Conservation (phyloP, 2,888 invertebrate species). For the Caenorhabditis sp. region DNA sequence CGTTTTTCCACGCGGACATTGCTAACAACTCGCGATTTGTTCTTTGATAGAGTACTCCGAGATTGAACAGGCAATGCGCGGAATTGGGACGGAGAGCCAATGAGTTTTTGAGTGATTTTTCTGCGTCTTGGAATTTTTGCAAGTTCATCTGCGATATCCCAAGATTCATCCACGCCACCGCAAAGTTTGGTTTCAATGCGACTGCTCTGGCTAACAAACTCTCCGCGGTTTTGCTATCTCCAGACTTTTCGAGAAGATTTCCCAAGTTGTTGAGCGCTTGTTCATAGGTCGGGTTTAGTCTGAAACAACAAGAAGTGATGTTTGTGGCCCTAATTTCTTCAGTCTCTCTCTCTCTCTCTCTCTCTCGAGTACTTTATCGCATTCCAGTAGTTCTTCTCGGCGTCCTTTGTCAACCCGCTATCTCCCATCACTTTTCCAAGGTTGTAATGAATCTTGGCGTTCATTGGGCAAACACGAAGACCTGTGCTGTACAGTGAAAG, state of each 20-base stretch:
- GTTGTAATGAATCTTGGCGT: conserved; percentile 93
- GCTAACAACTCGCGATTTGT: conserved; percentile 86
- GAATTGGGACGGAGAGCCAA: conserved; percentile 87
- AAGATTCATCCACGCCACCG: conserved; percentile 98
- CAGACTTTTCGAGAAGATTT: conserved; percentile 83
- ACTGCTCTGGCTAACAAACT: conserved; percentile 53
- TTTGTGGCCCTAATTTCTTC: too few species aligned
- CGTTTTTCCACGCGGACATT: conserved; percentile 87
- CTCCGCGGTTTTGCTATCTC: conserved; percentile 58
- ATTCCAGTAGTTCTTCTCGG: conserved; percentile 85
- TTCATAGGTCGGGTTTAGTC: conserved; percentile 88
- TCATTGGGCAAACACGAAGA: conserved; percentile 90
- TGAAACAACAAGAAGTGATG: too few species aligned
- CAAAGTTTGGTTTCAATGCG: conserved; percentile 85
- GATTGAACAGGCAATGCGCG: conserved; percentile 93
- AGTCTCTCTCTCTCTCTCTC: too few species aligned
- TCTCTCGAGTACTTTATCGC: conserved; percentile 71
- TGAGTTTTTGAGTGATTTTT: conserved; percentile 88
- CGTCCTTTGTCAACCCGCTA: conserved; percentile 84
- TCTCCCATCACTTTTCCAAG: conserved; percentile 90
- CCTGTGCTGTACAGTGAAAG: conserved; percentile 86
- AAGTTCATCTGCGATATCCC: conserved; percentile 89
- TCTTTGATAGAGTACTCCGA: conserved; percentile 93
- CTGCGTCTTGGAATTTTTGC: conserved; percentile 83
- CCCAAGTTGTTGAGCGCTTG: conserved; percentile 95